phyloP scores from a whole-genome alignment of 2,888 invertebrate species.

The Ormyrus pomaceus region DNA sequence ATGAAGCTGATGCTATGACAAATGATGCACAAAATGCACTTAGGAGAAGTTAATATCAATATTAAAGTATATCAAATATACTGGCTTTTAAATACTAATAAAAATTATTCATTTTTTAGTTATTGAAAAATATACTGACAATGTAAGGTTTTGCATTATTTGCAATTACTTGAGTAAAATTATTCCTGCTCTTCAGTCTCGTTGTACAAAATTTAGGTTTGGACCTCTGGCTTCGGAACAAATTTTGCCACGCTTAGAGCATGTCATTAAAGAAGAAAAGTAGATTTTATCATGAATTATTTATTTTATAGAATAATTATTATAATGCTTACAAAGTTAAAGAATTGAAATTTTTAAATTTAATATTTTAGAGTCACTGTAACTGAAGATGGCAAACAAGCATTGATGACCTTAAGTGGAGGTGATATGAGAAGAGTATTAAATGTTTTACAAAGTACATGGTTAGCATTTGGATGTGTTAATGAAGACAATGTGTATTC shows the following conservation, averaged over 20 bases:
- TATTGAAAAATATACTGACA: constrained; percentile 99
- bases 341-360: constrained; percentile 20
- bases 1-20: constrained; percentile 99
- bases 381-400: constrained; percentile 91
- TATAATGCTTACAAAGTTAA: constrained; percentile 1
- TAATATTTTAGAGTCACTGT: constrained; percentile 78
- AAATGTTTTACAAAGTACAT: constrained; percentile 97
- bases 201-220: constrained; percentile 97
- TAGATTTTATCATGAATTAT: constrained; percentile 70
- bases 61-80: neutral
- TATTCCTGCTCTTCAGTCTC: constrained; percentile 98
- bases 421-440: constrained; percentile 99
- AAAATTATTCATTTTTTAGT: constrained; percentile 78
- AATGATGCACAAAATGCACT: constrained; percentile 99
- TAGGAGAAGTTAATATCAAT: constrained; percentile 85
- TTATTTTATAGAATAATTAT: constrained; percentile 12
- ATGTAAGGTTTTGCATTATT: constrained; percentile 98
- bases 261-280: constrained; percentile 90
- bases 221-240: constrained; percentile 91
- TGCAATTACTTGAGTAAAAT: constrained; percentile 99
- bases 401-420: constrained; percentile 90
- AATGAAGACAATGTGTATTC: constrained; percentile 94
- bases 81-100: neutral
- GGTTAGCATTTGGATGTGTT: constrained; percentile 92
- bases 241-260: constrained; percentile 91